Evolutionary conservation across 1,140 invertebrate genomes (phyloP).

Genomic region (Neotoxoptera formosana): DNA sequence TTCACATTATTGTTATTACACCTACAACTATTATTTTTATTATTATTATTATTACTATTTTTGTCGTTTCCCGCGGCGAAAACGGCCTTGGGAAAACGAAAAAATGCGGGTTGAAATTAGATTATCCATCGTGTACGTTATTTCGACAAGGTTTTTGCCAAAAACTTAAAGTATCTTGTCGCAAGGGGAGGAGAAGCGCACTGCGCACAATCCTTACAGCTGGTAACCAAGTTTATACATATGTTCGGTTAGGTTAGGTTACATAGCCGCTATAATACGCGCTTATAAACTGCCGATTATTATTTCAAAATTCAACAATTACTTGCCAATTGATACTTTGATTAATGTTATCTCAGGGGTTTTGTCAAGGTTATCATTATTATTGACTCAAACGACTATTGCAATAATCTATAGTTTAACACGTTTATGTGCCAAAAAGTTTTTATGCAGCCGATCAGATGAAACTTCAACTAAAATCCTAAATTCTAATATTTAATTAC

Average conservation of each 20-base stretch:
- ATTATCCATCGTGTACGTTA: neutral
- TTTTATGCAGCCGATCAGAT: no score
- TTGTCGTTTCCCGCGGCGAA: neutral
- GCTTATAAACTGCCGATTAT: neutral
- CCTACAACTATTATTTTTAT: neutral
- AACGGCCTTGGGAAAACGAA: neutral
- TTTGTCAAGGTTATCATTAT: no score
- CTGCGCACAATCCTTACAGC: neutral
- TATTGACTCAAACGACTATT: no score
- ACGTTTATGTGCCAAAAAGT: no score
- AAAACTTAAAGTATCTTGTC: neutral
- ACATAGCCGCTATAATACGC: no score
- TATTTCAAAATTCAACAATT: neutral
- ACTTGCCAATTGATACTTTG: neutral
- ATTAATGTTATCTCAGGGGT: no score
- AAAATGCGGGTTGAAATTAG: neutral
- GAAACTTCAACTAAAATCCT: no score
- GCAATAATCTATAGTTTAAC: no score
- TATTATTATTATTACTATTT: neutral
- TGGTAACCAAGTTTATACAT: neutral
- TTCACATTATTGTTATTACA: neutral
- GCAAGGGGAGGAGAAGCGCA: neutral
- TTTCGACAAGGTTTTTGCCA: neutral
- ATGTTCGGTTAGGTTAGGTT: no score
- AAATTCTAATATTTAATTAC: no score